phyloP scores from a whole-genome alignment of 2,797 vertebrate species.

The Euthynnus affinis region DNA sequence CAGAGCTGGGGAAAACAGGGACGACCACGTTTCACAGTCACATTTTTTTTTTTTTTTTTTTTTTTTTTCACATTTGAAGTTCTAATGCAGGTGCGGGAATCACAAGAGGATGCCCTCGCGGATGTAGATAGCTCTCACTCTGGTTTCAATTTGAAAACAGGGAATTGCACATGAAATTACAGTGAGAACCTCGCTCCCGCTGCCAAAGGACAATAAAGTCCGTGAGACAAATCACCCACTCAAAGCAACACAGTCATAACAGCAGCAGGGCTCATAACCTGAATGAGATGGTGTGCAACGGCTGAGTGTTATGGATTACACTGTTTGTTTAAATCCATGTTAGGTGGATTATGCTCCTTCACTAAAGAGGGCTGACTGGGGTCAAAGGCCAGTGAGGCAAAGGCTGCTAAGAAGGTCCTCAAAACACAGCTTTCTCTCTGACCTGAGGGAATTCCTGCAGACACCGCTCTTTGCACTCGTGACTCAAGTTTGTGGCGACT shows the following conservation, averaged over 20 bases:
- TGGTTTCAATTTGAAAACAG: not conserved
- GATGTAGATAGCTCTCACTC: not conserved
- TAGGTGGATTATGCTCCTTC: slow-evolving; percentile 81
- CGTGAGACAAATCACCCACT: slow-evolving; percentile 37
- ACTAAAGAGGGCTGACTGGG: slow-evolving; percentile 72
- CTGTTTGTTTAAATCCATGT: slow-evolving; percentile 84
- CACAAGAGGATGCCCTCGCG: slow-evolving; percentile 1
- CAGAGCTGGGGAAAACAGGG: slow-evolving; percentile 41
- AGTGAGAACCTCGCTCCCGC: not conserved
- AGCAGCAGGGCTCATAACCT: slow-evolving; percentile 56
- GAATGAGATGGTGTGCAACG: slow-evolving; percentile 60
- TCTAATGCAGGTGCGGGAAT: slow-evolving; percentile 4
- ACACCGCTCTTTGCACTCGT: slow-evolving; percentile 56
- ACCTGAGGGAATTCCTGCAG: slow-evolving; percentile 76
- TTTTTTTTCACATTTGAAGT: not conserved
- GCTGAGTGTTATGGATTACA: slow-evolving; percentile 80
- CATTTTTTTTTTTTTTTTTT: no score
- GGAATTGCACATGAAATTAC: slow-evolving; percentile 6
- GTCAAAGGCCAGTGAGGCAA: slow-evolving; percentile 80
- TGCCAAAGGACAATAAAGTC: slow-evolving; percentile 42
- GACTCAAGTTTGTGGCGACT: slow-evolving; percentile 35
- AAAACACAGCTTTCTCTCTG: slow-evolving; percentile 77
- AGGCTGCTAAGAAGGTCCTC: slow-evolving; percentile 80
- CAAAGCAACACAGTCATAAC: slow-evolving; percentile 36
- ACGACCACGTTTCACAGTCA: not conserved